These are phyloP conservation scores for Cataglyphis altisquamis DNA, from an alignment of 2,888 invertebrate species.

Conservation along the genomic window DNA sequence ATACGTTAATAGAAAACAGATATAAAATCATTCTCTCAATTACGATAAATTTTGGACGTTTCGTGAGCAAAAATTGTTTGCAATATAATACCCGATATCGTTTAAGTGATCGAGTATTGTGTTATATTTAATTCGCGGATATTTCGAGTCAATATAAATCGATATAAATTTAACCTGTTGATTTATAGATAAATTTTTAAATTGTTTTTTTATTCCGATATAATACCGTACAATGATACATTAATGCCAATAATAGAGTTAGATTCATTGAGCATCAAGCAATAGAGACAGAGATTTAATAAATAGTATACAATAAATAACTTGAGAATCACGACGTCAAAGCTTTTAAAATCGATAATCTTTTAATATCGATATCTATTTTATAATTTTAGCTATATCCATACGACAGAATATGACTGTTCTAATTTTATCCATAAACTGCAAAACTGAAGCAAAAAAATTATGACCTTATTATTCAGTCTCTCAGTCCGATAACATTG, in stretches of 20 bases:
- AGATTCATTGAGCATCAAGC: conserved; percentile 44
- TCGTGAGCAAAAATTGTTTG: conserved; percentile 12
- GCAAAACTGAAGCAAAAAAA: conserved; percentile 28
- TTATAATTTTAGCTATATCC: conserved; percentile 26
- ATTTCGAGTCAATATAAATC: neutral
- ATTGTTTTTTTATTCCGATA: conserved; percentile 22
- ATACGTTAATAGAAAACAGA: conserved; percentile 11
- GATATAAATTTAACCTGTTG: conserved; percentile 2
- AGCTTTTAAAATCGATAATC: neutral
- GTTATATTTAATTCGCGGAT: neutral
- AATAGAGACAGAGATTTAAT: neutral
- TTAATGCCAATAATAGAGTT: conserved; percentile 41
- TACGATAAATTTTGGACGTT: conserved; percentile 18
- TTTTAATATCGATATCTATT: conserved; percentile 1
- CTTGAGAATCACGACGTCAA: conserved; percentile 8
- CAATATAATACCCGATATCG: neutral
- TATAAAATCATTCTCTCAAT: conserved; percentile 24
- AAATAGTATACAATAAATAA: neutral
- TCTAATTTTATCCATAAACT: conserved; percentile 33
- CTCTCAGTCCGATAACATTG: neutral
- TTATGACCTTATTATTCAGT: conserved; percentile 34
- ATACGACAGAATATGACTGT: neutral
- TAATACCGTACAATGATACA: neutral
- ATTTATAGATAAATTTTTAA: neutral
- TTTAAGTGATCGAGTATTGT: neutral